phyloP scores from a whole-genome alignment of 2,888 invertebrate species.

The Cryptus armator region DNA sequence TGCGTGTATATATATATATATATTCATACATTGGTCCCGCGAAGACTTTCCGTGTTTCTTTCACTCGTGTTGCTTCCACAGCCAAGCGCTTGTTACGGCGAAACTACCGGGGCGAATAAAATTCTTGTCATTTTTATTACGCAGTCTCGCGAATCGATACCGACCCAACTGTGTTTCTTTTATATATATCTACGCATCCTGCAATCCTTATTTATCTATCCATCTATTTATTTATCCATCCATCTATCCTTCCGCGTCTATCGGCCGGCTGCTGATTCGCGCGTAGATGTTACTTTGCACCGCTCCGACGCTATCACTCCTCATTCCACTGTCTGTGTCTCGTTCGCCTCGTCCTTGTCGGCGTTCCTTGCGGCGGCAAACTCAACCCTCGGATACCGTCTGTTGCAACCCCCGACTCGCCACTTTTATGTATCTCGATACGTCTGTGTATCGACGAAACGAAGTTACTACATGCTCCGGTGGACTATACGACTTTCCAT shows the following conservation, averaged over 20 bases:
- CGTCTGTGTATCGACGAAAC: conserved; percentile 13
- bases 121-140: conserved; percentile 14
- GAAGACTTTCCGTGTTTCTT: conserved; percentile 6
- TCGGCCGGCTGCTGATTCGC: conserved; percentile 12
- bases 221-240: conserved; percentile 36
- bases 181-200: not conserved
- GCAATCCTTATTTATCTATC: conserved; percentile 9
- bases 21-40: not conserved
- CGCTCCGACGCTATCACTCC: conserved; percentile 23
- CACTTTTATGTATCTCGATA: conserved; percentile 21
- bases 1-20: not conserved
- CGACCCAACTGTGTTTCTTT: not conserved
- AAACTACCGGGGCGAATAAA: conserved; percentile 40
- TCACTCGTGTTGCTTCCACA: not conserved
- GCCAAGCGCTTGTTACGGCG: conserved; percentile 11
- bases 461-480: conserved; percentile 3
- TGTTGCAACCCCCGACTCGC: conserved; percentile 1
- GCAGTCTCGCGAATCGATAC: not conserved
- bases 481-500: conserved; percentile 9
- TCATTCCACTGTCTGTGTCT: not conserved
- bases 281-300: not conserved
- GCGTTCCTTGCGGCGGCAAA: conserved; percentile 5
- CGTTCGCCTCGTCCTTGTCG: conserved; percentile 10
- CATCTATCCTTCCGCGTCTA: not conserved
- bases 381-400: not conserved